Evolutionary conservation across 2,888 invertebrate species (phyloP).

Genomic region (Melieria picta): DNA sequence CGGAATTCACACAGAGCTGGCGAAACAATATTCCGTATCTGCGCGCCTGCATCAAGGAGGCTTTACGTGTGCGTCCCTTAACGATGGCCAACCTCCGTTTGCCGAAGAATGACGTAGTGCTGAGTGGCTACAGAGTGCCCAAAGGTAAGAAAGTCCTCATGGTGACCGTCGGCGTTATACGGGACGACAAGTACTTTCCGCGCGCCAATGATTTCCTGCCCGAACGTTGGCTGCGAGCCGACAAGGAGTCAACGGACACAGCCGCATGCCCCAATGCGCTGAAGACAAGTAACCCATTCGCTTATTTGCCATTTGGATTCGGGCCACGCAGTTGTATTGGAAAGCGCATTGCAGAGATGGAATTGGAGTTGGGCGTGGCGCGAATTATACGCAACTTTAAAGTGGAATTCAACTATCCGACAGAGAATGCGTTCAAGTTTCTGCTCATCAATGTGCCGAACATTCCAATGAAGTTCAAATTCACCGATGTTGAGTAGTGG

Average conservation of each 20-base stretch:
- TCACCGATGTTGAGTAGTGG: too few species aligned
- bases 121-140: constrained; percentile 75
- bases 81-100: constrained; percentile 71
- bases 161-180: constrained; percentile 72
- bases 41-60: constrained; percentile 80
- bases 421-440: constrained; percentile 45
- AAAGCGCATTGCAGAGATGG: constrained; percentile 76
- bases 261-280: constrained; percentile 66
- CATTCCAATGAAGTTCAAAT: constrained; percentile 58
- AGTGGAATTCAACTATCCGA: constrained; percentile 48
- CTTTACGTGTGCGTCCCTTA: constrained; percentile 73
- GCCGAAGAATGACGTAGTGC: constrained; percentile 70
- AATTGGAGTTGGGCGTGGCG: constrained; percentile 67
- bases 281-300: constrained; percentile 46
- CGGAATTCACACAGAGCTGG: constrained; percentile 64
- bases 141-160: constrained; percentile 77
- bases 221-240: constrained; percentile 75
- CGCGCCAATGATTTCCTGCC: constrained; percentile 75
- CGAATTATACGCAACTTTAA: constrained; percentile 55
- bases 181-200: constrained; percentile 73
- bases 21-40: constrained; percentile 71
- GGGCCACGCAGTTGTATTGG: constrained; percentile 76
- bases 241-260: constrained; percentile 68
- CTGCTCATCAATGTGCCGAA: constrained; percentile 53
- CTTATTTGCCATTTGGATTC: constrained; percentile 72